Conservation (phyloP, 92 coral and sea anemone species). For the Muricea muricata region DNA sequence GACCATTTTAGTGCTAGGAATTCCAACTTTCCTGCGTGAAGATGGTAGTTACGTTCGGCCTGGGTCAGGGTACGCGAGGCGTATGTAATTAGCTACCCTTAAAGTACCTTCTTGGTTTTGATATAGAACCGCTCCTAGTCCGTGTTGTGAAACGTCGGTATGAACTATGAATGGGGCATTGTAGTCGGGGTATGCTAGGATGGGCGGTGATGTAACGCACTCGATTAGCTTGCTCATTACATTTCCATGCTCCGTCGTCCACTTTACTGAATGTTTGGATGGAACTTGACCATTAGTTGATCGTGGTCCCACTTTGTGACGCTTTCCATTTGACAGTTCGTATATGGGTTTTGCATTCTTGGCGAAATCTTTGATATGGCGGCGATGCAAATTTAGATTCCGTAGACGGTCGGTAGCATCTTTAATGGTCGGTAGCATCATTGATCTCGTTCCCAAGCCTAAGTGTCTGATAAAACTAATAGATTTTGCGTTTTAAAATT, state of each 20-base stretch:
- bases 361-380: not conserved
- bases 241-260: not conserved
- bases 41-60: conserved; percentile 17
- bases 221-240: not conserved
- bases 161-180: not conserved
- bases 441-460: no score
- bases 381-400: no score
- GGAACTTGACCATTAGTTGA: not conserved
- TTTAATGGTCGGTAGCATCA: no score
- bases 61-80: conserved; percentile 14
- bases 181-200: conserved; percentile 9
- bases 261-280: conserved; percentile 7
- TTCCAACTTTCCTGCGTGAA: conserved; percentile 4
- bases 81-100: not conserved
- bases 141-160: conserved; percentile 16
- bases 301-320: not conserved
- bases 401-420: no score
- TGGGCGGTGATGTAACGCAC: no score
- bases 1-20: conserved; percentile 23
- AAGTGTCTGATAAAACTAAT: no score
- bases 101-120: not conserved
- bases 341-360: not conserved
- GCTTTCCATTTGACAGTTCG: not conserved
- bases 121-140: not conserved
- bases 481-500: no score